Percentiles rank a stretch among this genome's conserved stretches.
Conservation (phyloP, 1,140 invertebrate species). For the Neodiprion virginianus region DNA sequence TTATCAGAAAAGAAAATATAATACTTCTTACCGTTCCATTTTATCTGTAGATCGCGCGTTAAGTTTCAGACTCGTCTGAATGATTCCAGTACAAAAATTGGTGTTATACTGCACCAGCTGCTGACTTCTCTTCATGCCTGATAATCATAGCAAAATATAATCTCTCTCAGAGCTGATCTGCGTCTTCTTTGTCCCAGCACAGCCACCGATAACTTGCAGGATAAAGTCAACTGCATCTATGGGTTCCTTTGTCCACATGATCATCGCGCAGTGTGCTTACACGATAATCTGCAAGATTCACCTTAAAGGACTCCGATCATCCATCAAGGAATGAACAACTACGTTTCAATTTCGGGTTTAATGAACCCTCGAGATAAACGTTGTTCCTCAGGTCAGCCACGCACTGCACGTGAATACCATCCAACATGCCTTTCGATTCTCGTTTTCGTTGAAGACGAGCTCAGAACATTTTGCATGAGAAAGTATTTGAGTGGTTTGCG, state of each 20-base stretch:
- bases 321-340: conserved; percentile 81
- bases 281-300: conserved; percentile 84
- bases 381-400: conserved; percentile 75
- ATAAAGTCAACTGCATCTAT: conserved; percentile 84
- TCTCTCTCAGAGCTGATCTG: conserved; percentile 74
- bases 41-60: conserved; percentile 81
- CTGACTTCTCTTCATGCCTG: conserved; percentile 88
- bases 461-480: conserved; percentile 76
- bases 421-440: conserved; percentile 75
- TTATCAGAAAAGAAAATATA: too few species aligned
- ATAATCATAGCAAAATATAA: conserved; percentile 87
- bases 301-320: conserved; percentile 70
- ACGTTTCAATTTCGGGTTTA: conserved; percentile 74
- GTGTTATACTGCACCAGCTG: conserved; percentile 83
- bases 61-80: conserved; percentile 74
- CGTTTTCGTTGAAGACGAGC: conserved; percentile 80
- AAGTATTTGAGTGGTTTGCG: conserved; percentile 78
- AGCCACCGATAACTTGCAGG: conserved; percentile 72
- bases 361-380: conserved; percentile 67
- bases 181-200: conserved; percentile 78
- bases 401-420: conserved; percentile 73
- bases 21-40: conserved; percentile 54
- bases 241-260: conserved; percentile 81
- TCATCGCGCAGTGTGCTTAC: conserved; percentile 82
- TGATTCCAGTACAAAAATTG: conserved; percentile 85